phyloP scores from a whole-genome alignment of 2,113 vertebrate genomes.

The Hippoglossus stenolepis region DNA sequence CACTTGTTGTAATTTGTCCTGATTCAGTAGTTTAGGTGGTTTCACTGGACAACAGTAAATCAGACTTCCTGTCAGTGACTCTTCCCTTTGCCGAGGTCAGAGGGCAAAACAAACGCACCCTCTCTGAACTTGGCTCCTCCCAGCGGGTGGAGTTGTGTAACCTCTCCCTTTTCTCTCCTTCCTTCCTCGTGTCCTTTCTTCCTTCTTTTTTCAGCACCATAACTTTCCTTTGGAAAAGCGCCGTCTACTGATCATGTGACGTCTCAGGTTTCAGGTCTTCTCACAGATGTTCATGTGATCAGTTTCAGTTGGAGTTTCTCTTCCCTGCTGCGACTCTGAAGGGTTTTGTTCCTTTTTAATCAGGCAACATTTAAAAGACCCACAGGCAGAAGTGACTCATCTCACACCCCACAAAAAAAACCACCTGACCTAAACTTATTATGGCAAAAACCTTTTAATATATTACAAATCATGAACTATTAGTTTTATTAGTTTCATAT shows the following conservation, averaged over 20 bases:
- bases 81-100: constrained; percentile 29
- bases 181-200: neutral
- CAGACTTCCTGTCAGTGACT: constrained; percentile 32
- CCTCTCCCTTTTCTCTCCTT: neutral
- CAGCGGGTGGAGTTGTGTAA: neutral
- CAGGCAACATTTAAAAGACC: neutral
- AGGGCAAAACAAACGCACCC: constrained; percentile 39
- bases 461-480: too few species aligned
- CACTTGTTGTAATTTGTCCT: too few species aligned
- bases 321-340: neutral
- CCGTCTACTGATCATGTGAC: too few species aligned
- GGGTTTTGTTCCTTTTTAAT: constrained; percentile 26
- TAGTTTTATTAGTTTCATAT: too few species aligned
- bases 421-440: too few species aligned
- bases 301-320: constrained; percentile 7
- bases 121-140: constrained; percentile 18
- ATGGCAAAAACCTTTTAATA: too few species aligned
- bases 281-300: constrained; percentile 11
- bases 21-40: neutral
- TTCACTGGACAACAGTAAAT: neutral
- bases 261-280: neutral
- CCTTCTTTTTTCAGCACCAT: neutral
- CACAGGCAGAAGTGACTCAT: neutral
- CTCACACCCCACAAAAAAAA: neutral
- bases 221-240: neutral